phyloP scores from a whole-genome alignment of 1,140 invertebrate species.

The Drosophila trapezifrons region DNA sequence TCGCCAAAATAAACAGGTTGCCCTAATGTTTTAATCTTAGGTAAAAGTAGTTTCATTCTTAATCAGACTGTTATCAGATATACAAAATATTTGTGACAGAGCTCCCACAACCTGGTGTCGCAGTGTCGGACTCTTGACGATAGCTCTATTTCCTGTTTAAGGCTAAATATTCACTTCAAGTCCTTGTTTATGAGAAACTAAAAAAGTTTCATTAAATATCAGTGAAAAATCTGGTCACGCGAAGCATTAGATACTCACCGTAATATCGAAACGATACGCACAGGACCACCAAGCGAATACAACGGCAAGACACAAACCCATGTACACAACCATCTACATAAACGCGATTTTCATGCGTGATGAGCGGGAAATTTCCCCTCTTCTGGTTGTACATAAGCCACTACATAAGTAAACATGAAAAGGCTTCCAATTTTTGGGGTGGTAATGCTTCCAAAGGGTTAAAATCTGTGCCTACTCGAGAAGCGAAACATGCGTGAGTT shows the following conservation, averaged over 20 bases:
- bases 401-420: conserved; percentile 41
- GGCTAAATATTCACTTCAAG: neutral
- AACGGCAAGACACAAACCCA: conserved; percentile 16
- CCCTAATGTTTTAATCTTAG: neutral
- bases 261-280: conserved; percentile 40
- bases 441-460: conserved; percentile 63
- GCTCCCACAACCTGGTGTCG: no score
- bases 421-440: conserved; percentile 54
- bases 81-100: no score
- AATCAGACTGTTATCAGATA: no score
- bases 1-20: neutral
- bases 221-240: conserved; percentile 32
- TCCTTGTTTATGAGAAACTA: conserved; percentile 21
- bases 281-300: conserved; percentile 16
- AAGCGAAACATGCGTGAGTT: conserved; percentile 63
- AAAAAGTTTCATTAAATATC: conserved; percentile 61
- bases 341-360: conserved; percentile 70
- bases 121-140: neutral
- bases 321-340: conserved; percentile 25
- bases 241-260: conserved; percentile 2
- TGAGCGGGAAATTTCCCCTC: conserved; percentile 76
- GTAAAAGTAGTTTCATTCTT: no score
- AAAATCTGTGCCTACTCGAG: conserved; percentile 71
- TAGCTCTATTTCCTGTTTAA: neutral
- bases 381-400: conserved; percentile 46